These are phyloP conservation scores for Porites lutea DNA, from an alignment of 64 coral and sea anemone species.

Conservation along the genomic window DNA sequence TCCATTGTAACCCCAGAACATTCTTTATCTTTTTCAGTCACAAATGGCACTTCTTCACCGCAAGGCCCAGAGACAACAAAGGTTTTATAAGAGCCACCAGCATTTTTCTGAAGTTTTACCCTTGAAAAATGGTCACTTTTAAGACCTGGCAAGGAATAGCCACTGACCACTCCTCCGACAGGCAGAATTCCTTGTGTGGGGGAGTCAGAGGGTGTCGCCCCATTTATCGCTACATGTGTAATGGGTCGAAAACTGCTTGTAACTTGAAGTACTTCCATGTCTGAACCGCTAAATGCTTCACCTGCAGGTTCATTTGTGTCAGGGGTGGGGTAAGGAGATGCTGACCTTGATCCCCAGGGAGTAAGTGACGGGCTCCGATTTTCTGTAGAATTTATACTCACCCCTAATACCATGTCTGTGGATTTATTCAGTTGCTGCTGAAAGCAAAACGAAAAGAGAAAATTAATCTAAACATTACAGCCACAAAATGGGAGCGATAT, in stretches of 20 bases:
- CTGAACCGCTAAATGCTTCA: neutral
- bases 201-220: neutral
- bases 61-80: constrained; percentile 9
- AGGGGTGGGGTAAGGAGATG: constrained; percentile 30
- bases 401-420: neutral
- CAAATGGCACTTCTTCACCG: neutral
- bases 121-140: constrained; percentile 3
- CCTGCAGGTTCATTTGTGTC: neutral
- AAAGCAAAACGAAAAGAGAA: neutral
- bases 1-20: too few species aligned
- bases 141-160: neutral
- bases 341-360: constrained; percentile 51
- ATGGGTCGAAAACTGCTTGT: constrained; percentile 19
- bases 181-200: constrained; percentile 32
- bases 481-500: too few species aligned
- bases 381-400: neutral
- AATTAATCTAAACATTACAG: neutral
- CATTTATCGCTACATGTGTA: neutral
- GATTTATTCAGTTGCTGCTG: neutral
- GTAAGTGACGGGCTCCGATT: constrained; percentile 1
- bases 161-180: constrained; percentile 38
- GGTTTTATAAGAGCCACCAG: neutral
- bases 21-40: neutral
- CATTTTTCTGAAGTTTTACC: constrained; percentile 5
- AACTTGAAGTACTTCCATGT: neutral